phyloP scores from a whole-genome alignment of 2,113 vertebrate genomes.

The Panurus biarmicus region DNA sequence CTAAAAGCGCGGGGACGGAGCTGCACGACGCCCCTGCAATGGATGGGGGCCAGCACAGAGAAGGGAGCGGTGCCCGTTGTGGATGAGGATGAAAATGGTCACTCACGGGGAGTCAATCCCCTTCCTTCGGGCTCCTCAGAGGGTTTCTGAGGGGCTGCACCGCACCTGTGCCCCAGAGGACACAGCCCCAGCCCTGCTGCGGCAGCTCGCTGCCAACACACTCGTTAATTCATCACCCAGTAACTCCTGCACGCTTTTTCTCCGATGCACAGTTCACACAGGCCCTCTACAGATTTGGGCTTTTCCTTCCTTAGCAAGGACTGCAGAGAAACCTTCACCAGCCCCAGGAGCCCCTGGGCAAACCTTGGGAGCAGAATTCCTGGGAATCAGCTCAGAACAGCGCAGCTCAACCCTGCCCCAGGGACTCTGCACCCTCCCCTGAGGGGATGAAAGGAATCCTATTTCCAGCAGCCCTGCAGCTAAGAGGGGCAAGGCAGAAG shows the following conservation, averaged over 20 bases:
- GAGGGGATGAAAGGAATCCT: not conserved
- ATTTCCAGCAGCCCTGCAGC: not conserved
- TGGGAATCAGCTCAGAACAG: not conserved
- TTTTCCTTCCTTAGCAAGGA: not conserved
- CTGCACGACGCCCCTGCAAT: not conserved
- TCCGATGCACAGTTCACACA: not conserved
- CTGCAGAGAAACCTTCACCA: not conserved
- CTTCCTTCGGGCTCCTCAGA: not conserved
- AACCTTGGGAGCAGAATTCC: not conserved
- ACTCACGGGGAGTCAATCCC: not conserved
- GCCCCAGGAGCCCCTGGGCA: fast-evolving
- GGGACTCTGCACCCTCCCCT: not conserved
- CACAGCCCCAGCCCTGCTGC: not conserved
- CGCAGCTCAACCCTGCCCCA: not conserved
- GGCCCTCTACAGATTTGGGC: not conserved
- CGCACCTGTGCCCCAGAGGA: not conserved
- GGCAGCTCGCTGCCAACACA: not conserved
- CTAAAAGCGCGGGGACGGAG: not conserved
- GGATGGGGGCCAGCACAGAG: not conserved
- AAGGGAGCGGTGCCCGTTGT: fast-evolving
- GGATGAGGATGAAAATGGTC: not conserved
- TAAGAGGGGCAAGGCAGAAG: not conserved
- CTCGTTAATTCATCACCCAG: not conserved
- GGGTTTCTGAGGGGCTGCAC: not conserved
- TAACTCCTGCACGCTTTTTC: not conserved